These are phyloP conservation scores for Micrastur ruficollis DNA, from an alignment of 2,797 vertebrate species.

Conservation along the genomic window DNA sequence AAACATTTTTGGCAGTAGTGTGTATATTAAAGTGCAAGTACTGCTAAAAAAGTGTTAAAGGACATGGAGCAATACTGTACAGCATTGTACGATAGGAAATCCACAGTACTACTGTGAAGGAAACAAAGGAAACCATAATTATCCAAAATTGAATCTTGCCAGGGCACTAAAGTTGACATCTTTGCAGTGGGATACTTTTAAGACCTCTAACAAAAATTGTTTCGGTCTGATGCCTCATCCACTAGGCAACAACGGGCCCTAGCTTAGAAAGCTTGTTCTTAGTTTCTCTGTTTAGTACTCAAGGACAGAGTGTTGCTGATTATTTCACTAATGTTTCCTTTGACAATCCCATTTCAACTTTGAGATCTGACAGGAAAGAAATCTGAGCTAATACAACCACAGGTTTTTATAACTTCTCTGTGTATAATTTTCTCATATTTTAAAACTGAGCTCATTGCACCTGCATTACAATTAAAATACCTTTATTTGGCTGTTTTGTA, in stretches of 20 bases:
- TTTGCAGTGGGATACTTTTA: background rate
- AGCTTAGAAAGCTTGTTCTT: background rate
- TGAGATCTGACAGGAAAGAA: background rate
- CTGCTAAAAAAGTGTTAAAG: background rate
- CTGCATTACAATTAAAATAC: background rate
- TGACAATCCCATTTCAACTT: background rate
- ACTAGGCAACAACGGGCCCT: background rate
- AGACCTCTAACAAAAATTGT: background rate
- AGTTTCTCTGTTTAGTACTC: background rate
- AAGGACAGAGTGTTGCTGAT: background rate
- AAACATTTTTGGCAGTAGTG: background rate
- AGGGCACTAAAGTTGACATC: background rate
- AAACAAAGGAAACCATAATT: background rate
- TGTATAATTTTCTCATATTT: background rate
- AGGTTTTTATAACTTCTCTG: background rate
- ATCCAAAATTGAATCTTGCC: background rate
- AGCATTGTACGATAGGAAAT: background rate
- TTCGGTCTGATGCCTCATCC: background rate
- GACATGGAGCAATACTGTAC: fast-evolving
- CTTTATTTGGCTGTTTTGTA: background rate
- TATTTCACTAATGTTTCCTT: background rate
- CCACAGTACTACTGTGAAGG: background rate
- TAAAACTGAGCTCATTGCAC: background rate
- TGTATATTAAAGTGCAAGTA: background rate
- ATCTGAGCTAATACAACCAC: background rate